Evolutionary conservation across 2,797 vertebrate species (phyloP).

Genomic region (Danio albolineatus): DNA sequence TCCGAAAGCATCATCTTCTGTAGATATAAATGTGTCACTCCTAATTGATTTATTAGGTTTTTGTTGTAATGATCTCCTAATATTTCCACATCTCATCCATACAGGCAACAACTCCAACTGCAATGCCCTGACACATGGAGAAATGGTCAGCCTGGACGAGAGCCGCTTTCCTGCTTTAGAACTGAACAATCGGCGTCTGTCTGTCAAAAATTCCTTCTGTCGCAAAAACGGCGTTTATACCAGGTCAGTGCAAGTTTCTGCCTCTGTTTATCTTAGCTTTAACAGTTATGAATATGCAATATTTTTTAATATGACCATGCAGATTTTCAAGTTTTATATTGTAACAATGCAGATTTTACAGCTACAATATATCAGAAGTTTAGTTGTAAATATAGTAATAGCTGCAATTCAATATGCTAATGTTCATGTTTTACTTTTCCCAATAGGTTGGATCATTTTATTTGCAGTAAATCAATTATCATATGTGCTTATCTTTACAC

Average conservation of each 20-base stretch:
- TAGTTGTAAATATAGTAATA: neutral
- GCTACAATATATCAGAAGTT: conserved; percentile 16
- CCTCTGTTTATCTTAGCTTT: neutral
- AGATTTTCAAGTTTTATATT: neutral
- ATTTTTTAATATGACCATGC: neutral
- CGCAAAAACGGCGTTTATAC: conserved; percentile 96
- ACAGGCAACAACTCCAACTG: conserved; percentile 91
- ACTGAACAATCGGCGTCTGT: conserved; percentile 94
- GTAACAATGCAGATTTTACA: neutral
- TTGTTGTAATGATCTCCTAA: conserved; percentile 35
- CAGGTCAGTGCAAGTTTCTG: conserved; percentile 75
- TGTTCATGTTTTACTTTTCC: neutral
- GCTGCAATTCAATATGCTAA: neutral
- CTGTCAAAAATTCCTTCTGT: conserved; percentile 97
- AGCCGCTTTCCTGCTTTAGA: conserved; percentile 94
- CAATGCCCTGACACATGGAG: conserved; percentile 89
- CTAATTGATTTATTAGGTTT: neutral
- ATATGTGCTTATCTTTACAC: neutral
- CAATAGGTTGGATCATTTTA: neutral
- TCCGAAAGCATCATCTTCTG: neutral
- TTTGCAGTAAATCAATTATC: conserved; percentile 12
- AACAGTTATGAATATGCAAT: neutral
- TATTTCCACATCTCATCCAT: conserved; percentile 67
- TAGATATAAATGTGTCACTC: neutral
- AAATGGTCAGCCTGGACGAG: conserved; percentile 97